Evolutionary conservation across 2,888 invertebrate species (phyloP), one percentile per base, ranked within the genome.

Genomic region (Andrena trimmerana): DNA sequence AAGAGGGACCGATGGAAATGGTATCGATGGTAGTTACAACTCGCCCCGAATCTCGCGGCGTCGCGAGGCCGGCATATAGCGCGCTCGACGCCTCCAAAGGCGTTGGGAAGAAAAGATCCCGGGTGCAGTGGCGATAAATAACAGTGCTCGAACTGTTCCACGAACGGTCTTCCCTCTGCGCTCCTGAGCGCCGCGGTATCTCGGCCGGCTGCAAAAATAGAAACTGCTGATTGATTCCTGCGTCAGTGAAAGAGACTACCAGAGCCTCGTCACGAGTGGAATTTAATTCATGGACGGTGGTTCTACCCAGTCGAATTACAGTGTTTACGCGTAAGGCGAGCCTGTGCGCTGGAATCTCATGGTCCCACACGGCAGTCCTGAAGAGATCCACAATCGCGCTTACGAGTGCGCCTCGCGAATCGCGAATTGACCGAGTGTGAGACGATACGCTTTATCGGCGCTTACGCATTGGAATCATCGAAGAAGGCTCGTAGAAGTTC

Each of bases 161-260:
- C 63, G 70, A 70, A 76, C 63, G 70, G 42, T 10, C 33, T 33
- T 33, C 52, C 48, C 50, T 48, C 29, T 7, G 66, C 1, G 33
- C 57, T 69, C n/a, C 10, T 57, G n/a, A 57, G n/a, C 67, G 50
- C 20, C 24, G 24, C n/a, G 76, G 42, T 33, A 66, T 36, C 54
- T 75, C 42, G 29, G 10, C 24, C 33, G 52, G 16, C 16, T 48
- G 60, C 54, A 59, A 63, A 81, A 83, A 83, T 81, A 83, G 78
- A 84, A 76, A 66, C 67, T 20, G 52, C 68, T 78, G 86, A 86
- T 84, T 74, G 84, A 80, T 84, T 79, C 62, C 13, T 20, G n/a
- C n/a, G 50, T 29, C 20, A 72, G 62, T 69, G 63, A 48, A 27
- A 13, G 36, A 36, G 78, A 48, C 52, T 33, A 69, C 24, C 33